These are phyloP conservation scores for Pyrocoelia pectoralis DNA, from an alignment of 2,888 invertebrate genomes.

Conservation along the genomic window DNA sequence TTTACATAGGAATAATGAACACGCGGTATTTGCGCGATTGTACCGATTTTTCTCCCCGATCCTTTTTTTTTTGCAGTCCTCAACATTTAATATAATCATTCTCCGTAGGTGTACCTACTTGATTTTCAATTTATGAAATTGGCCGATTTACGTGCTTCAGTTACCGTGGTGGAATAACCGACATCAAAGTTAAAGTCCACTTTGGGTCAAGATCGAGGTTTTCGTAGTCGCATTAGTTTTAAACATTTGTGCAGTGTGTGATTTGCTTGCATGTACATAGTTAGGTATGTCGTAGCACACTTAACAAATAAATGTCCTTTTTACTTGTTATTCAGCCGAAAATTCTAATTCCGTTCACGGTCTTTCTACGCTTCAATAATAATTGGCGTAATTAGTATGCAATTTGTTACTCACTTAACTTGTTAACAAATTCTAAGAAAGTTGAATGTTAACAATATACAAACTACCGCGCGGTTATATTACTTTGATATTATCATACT, in stretches of 20 bases:
- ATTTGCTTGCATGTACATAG: no score
- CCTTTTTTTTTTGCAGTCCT: conserved; percentile 12
- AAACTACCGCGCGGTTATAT: background rate
- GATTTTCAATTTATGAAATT: no score
- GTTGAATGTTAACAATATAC: background rate
- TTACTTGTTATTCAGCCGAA: background rate
- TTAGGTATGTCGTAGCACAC: conserved; percentile 35
- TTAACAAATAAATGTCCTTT: conserved; percentile 10
- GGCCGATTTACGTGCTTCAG: background rate
- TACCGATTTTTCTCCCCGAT: conserved; percentile 23
- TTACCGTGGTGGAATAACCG: conserved; percentile 23
- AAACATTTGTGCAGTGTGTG: conserved; percentile 40
- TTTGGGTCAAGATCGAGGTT: conserved; percentile 51
- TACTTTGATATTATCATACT: no score
- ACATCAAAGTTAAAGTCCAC: conserved; percentile 52
- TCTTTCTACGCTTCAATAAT: background rate
- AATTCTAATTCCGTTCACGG: background rate
- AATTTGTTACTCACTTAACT: conserved; percentile 25
- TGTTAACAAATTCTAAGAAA: conserved; percentile 25
- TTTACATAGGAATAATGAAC: conserved; percentile 51
- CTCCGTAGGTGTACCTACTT: no score
- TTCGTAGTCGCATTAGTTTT: no score
- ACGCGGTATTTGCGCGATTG: conserved; percentile 45
- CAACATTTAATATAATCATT: background rate
- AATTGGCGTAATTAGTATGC: conserved; percentile 19